phyloP scores from a whole-genome alignment of 2,113 vertebrate genomes.

The Catharus minimus region DNA sequence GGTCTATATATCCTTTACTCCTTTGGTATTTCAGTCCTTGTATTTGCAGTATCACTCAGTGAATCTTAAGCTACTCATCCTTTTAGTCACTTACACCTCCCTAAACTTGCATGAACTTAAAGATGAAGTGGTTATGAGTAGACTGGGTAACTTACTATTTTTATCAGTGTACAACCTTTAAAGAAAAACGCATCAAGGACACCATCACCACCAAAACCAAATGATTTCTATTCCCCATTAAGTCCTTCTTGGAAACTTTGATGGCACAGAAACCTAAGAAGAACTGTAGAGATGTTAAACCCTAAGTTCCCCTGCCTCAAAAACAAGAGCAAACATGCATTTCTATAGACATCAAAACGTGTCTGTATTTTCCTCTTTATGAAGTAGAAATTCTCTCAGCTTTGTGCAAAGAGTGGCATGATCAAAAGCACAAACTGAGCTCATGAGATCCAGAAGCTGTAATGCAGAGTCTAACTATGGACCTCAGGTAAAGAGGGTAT shows the following conservation, averaged over 20 bases:
- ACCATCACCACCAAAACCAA: constrained; percentile 42
- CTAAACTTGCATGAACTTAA: constrained; percentile 65
- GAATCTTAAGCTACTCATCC: constrained; percentile 63
- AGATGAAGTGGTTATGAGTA: constrained; percentile 51
- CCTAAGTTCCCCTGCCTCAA: constrained; percentile 41
- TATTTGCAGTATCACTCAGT: constrained; percentile 68
- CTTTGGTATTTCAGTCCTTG: constrained; percentile 70
- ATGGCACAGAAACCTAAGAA: constrained; percentile 28
- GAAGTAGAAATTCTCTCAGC: constrained; percentile 46
- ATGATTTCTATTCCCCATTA: constrained; percentile 57
- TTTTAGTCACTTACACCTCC: constrained; percentile 62
- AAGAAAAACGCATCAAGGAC: neutral
- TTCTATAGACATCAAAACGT: constrained; percentile 53
- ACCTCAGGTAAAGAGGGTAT: constrained; percentile 40
- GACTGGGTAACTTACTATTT: constrained; percentile 29
- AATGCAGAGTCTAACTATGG: constrained; percentile 11
- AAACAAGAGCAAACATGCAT: constrained; percentile 62
- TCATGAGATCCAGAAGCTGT: neutral
- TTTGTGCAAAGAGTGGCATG: constrained; percentile 53
- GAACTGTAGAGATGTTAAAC: constrained; percentile 38
- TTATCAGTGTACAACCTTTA: constrained; percentile 36
- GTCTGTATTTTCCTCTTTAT: constrained; percentile 58
- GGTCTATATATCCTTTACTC: constrained; percentile 69
- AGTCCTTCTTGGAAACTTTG: constrained; percentile 38
- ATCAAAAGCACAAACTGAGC: constrained; percentile 56